Percentiles rank a stretch among this genome's conserved stretches.
These are phyloP conservation scores for Biston betularia DNA, from an alignment of 2,888 invertebrate genomes.

Conservation along the genomic window DNA sequence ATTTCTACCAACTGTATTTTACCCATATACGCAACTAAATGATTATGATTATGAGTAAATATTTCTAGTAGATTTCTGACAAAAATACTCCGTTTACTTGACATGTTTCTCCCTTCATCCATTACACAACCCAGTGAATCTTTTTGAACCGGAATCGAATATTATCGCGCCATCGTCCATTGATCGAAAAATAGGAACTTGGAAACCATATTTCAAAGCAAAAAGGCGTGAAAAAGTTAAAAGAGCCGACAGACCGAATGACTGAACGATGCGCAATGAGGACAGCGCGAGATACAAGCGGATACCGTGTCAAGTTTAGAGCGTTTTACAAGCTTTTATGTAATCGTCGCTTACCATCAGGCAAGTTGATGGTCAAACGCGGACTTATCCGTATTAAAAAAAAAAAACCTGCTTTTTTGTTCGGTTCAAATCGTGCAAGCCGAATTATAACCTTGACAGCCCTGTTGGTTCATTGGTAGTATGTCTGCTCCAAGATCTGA, in stretches of 20 bases:
- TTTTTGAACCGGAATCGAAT: slow-evolving; percentile 24
- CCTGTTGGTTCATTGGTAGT: too few relatives aligned
- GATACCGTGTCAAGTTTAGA: neutral
- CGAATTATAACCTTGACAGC: too few relatives aligned
- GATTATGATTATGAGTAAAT: too few relatives aligned
- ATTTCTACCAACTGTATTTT: too few relatives aligned
- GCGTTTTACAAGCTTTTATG: too few relatives aligned
- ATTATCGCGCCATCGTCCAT: slow-evolving; percentile 18
- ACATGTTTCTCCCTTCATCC: slow-evolving; percentile 2
- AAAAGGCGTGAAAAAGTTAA: slow-evolving; percentile 63
- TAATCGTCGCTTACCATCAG: too few relatives aligned
- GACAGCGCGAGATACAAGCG: slow-evolving; percentile 25
- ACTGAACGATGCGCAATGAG: slow-evolving; percentile 54
- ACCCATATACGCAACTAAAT: too few relatives aligned
- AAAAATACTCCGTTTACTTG: neutral
- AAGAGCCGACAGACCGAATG: slow-evolving; percentile 56
- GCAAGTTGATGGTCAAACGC: too few relatives aligned
- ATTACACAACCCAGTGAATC: slow-evolving; percentile 25
- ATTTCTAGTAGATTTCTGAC: neutral
- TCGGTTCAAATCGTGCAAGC: too few relatives aligned
- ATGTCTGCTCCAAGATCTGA: too few relatives aligned
- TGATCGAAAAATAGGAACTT: slow-evolving; percentile 41
- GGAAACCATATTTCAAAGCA: slow-evolving; percentile 56
- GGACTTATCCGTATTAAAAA: too few relatives aligned
- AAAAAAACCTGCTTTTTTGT: too few relatives aligned